Conservation (phyloP, 1,140 invertebrate species). For the Mylabris phalerata region DNA sequence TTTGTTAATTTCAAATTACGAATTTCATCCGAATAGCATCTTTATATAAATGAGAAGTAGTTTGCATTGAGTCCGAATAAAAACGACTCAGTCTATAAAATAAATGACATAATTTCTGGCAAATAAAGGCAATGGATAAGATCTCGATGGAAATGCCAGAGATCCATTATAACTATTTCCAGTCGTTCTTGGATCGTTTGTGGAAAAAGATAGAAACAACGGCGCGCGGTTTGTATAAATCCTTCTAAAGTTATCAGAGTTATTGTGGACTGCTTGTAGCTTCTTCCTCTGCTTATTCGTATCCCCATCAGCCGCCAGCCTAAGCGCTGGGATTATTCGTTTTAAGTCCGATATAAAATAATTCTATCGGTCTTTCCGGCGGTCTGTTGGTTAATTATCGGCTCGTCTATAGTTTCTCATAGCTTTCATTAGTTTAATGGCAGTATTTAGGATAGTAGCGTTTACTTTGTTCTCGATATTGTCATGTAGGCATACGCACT, state of each 20-base stretch:
- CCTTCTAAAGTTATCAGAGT: background rate
- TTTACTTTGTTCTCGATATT: background rate
- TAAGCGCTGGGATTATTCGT: constrained; percentile 31
- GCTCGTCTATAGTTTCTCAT: constrained; percentile 28
- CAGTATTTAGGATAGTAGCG: background rate
- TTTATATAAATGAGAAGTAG: no score
- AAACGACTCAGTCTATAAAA: constrained; percentile 11
- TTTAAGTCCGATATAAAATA: constrained; percentile 31
- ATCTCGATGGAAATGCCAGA: constrained; percentile 9
- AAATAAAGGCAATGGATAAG: constrained; percentile 16
- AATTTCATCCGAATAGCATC: no score
- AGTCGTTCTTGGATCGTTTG: constrained; percentile 20
- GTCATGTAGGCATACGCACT: no score
- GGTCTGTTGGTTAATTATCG: constrained; percentile 37
- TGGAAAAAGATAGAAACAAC: constrained; percentile 11
- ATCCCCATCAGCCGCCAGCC: constrained; percentile 9
- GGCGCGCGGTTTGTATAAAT: constrained; percentile 9
- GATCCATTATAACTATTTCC: constrained; percentile 22
- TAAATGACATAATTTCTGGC: constrained; percentile 18
- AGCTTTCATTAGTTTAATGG: constrained; percentile 34
- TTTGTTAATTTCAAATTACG: no score
- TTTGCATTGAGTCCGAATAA: background rate
- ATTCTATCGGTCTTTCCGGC: constrained; percentile 28
- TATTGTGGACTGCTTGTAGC: background rate
- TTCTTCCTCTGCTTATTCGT: no score